Evolutionary conservation across 2,113 vertebrate species (phyloP).

Genomic region (Siniperca chuatsi): DNA sequence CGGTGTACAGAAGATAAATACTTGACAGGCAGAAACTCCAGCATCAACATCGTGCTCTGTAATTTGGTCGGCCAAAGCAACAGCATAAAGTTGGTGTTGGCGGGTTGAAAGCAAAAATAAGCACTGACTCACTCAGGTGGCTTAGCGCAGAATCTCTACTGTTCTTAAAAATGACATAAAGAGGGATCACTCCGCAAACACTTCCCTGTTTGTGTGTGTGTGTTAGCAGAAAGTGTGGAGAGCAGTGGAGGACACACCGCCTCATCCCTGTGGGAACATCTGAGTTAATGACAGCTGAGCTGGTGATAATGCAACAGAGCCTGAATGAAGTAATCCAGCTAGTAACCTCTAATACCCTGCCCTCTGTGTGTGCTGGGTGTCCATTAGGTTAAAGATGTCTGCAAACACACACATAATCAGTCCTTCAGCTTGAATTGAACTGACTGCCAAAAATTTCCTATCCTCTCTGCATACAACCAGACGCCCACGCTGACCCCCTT

Average conservation of each 20-base stretch:
- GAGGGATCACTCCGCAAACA: conserved; percentile 21
- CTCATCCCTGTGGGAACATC: conserved; percentile 62
- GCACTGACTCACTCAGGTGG: conserved; percentile 36
- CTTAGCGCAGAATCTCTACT: neutral
- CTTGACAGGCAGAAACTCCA: conserved; percentile 36
- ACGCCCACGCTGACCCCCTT: conserved; percentile 48
- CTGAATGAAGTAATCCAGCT: conserved; percentile 64
- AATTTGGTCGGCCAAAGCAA: conserved; percentile 44
- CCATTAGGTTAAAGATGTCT: conserved; percentile 32
- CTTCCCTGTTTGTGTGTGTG: neutral
- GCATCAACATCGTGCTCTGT: conserved; percentile 54
- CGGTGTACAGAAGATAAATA: conserved; percentile 35
- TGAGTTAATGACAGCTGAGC: conserved; percentile 64
- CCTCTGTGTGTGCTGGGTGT: conserved; percentile 14
- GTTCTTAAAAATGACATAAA: conserved; percentile 33
- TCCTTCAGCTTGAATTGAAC: conserved; percentile 9
- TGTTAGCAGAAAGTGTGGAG: neutral
- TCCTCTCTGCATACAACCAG: conserved; percentile 10
- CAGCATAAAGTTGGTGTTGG: conserved; percentile 27
- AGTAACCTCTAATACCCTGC: conserved; percentile 45
- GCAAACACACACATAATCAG: conserved; percentile 18
- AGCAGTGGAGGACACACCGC: conserved; percentile 20
- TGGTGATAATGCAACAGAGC: conserved; percentile 60
- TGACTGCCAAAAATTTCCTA: neutral
- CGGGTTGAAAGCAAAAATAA: conserved; percentile 39